Evolutionary conservation across 2,113 vertebrate genomes (phyloP), one percentile per base, ranked within the genome.

Genomic region (Boleophthalmus pectinirostris): DNA sequence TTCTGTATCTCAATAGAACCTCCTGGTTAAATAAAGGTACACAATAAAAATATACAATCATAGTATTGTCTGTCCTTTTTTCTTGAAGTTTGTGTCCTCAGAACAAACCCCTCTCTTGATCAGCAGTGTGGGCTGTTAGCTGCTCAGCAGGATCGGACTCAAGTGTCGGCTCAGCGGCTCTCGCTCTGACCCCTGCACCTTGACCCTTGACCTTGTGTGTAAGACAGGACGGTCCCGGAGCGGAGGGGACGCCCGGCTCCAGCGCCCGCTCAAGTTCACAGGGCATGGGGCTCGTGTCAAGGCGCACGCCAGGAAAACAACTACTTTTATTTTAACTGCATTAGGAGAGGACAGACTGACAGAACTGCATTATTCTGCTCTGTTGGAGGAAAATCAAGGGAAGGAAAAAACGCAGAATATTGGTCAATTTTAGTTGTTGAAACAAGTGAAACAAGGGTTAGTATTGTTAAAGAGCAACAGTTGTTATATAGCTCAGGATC

Each of bases 171-270:
- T 73, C 49, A 0, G n/a, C 35, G 3, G 69, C 75, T 78, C 82
- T 87, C 77, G 69, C 66, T 82, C 66, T 89, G 89, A 91, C 89
- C 85, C 68, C 85, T 68, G 77, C 85, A 87, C 69, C 74, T 20
- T 83, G 85, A 91, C 88, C 89, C 80, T 67, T 81, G 86, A 88
- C 85, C 90, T 69, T 18, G 38, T 73, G 80, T 87, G 88, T 87
- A 90, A 89, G 77, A 77, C 75, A 53, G 73, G 73, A 12, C 77
- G 57, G 75, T 73, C 71, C 78, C 68, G 8, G 70, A 70, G 80
- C 73, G 70, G 58, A 65, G 6, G 69, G 47, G 57, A 73, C 77
- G 85, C 78, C 60, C 61, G 74, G 45, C 61, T 8, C 33, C 1
- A 38, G 68, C 15, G 63, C 60, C 66, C 77, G 53, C 60, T 89